A percentile compares a stretch with the other conserved stretches of the same genome.
phyloP scores from a whole-genome alignment of 2,797 vertebrate genomes.

The Propithecus deckenii region DNA sequence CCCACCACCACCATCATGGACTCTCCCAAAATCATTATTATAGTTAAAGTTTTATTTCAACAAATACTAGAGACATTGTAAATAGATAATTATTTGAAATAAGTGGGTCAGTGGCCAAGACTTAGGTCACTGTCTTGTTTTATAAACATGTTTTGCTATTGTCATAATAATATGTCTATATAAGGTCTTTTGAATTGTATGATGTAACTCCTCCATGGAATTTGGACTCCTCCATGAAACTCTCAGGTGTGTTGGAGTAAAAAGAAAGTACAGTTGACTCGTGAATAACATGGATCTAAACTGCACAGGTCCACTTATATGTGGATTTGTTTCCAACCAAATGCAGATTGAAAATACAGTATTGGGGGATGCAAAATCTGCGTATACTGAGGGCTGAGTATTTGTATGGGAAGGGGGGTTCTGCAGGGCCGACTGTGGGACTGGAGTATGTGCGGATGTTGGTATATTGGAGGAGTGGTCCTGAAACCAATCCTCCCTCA shows the following conservation, averaged over 20 bases:
- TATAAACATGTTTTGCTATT: neutral
- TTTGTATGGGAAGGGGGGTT: neutral
- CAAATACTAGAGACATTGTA: neutral
- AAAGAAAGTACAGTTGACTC: neutral
- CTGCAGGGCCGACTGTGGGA: neutral
- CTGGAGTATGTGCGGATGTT: too few species aligned
- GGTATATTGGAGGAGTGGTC: neutral
- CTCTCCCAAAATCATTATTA: neutral
- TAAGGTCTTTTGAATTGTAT: neutral
- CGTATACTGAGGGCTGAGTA: neutral
- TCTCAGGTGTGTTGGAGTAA: neutral
- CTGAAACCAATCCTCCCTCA: neutral
- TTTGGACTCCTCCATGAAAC: neutral
- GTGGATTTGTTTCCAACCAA: neutral
- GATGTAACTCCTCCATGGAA: neutral
- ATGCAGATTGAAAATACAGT: neutral
- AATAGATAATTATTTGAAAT: neutral
- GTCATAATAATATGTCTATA: neutral
- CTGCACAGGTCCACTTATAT: neutral
- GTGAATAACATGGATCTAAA: neutral
- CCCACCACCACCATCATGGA: too few species aligned
- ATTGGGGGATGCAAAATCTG: neutral
- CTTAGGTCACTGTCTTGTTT: neutral
- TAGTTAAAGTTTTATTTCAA: neutral
- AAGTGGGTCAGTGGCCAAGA: neutral